Conservation (phyloP, 2,113 vertebrate genomes). For the Hydrochoerus hydrochaeris region DNA sequence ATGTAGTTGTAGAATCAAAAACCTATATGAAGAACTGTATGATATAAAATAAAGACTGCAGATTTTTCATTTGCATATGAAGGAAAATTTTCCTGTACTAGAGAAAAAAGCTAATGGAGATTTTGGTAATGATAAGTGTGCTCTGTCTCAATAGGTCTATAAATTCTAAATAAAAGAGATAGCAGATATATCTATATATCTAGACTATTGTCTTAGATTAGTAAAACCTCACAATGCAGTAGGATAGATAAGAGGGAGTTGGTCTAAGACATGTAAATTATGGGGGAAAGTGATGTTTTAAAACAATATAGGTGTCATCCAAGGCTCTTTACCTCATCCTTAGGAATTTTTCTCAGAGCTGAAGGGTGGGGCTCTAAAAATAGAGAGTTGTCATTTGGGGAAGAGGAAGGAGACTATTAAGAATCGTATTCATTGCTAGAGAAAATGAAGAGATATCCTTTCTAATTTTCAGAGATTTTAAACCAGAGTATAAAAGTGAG, state of each 20-base stretch:
- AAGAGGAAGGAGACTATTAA: background rate
- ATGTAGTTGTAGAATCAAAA: background rate
- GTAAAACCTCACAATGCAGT: background rate
- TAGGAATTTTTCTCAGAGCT: background rate
- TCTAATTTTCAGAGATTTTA: background rate
- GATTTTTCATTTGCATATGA: slow-evolving; percentile 1
- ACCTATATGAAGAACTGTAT: background rate
- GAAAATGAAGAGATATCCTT: background rate
- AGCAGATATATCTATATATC: background rate
- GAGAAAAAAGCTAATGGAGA: background rate
- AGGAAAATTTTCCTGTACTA: background rate
- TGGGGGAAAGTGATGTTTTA: background rate
- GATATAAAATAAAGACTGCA: background rate
- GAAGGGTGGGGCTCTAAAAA: background rate
- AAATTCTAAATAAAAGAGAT: background rate
- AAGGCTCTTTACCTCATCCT: background rate
- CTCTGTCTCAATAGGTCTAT: background rate
- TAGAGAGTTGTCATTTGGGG: background rate
- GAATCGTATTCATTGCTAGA: background rate
- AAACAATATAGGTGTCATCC: background rate
- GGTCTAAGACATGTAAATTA: background rate
- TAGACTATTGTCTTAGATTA: background rate
- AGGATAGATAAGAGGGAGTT: background rate
- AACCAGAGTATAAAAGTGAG: background rate
- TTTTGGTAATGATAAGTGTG: background rate